A percentile compares a stretch with the other conserved stretches of the same genome.
Evolutionary conservation across 2,113 vertebrate species (phyloP).

Genomic region (Bostrychus sinensis): DNA sequence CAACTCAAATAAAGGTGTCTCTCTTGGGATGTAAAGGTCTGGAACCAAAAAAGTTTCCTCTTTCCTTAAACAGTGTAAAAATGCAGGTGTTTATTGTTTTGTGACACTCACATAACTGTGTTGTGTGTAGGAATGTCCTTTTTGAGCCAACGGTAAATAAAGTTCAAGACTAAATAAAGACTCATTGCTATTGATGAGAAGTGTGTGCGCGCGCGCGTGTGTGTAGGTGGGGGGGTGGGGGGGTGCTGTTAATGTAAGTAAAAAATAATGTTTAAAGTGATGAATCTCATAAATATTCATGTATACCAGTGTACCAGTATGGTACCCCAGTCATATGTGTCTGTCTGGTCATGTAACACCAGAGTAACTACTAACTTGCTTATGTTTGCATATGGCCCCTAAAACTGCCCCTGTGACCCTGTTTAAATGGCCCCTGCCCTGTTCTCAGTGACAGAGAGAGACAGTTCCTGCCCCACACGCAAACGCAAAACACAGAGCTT

Average conservation of each 20-base stretch:
- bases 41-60: neutral
- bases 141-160: conserved; percentile 47
- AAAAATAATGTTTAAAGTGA: neutral
- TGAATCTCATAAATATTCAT: no score
- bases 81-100: conserved; percentile 16
- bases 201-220: no score
- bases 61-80: conserved; percentile 13
- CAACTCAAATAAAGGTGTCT: neutral
- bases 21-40: conserved; percentile 16
- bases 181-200: conserved; percentile 23
- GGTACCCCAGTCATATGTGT: neutral
- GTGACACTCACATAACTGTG: conserved; percentile 6
- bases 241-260: neutral
- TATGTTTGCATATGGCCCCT: conserved; percentile 7
- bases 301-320: neutral
- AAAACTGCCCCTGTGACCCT: conserved; percentile 24
- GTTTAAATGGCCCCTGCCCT: conserved; percentile 56
- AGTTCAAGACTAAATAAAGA: conserved; percentile 75
- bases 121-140: conserved; percentile 28
- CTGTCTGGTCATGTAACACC: neutral
- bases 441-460: conserved; percentile 61
- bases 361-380: neutral
- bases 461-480: conserved; percentile 24
- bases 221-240: no score
- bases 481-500: conserved; percentile 52